Conservation (phyloP, 23 tunicate species). For the Halocynthia aurantium region DNA sequence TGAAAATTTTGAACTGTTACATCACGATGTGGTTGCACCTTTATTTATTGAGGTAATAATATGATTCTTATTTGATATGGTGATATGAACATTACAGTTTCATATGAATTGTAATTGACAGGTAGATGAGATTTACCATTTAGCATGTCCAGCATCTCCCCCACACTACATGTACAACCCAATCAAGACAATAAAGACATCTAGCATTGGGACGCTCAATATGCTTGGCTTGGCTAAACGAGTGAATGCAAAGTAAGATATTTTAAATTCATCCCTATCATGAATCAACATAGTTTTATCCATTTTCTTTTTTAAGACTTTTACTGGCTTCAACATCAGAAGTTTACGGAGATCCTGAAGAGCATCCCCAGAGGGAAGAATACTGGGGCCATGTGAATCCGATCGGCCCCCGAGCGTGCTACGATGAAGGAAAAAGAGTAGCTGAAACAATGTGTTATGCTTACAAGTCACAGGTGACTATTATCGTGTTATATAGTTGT, state of each 20-base stretch:
- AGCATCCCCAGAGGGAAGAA: slow-evolving; percentile 84
- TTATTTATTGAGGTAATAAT: slow-evolving; percentile 57
- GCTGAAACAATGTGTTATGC: slow-evolving; percentile 99
- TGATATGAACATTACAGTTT: not conserved
- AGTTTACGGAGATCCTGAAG: slow-evolving; percentile 97
- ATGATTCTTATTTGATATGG: not conserved
- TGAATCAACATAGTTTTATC: not conserved
- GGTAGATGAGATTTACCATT: slow-evolving; percentile 86
- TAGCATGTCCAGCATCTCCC: slow-evolving; percentile 98
- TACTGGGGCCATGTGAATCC: slow-evolving; percentile 99
- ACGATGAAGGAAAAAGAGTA: slow-evolving; percentile 97
- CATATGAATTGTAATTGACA: not conserved
- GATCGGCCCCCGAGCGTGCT: slow-evolving; percentile 95
- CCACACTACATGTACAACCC: slow-evolving; percentile 99
- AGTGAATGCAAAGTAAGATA: slow-evolving; percentile 26
- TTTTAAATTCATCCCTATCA: not conserved
- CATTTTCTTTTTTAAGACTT: slow-evolving; percentile 18
- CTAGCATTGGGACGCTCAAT: slow-evolving; percentile 74
- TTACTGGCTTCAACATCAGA: slow-evolving; percentile 93
- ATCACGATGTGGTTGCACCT: slow-evolving; percentile 85
- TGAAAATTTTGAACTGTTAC: slow-evolving; percentile 87
- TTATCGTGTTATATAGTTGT: too few relatives aligned
- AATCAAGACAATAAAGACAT: slow-evolving; percentile 86
- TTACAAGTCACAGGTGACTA: slow-evolving; percentile 35
- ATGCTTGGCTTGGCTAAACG: slow-evolving; percentile 95